phyloP scores from a whole-genome alignment of 1,140 invertebrate species.

The Andrena cerasifolii region DNA sequence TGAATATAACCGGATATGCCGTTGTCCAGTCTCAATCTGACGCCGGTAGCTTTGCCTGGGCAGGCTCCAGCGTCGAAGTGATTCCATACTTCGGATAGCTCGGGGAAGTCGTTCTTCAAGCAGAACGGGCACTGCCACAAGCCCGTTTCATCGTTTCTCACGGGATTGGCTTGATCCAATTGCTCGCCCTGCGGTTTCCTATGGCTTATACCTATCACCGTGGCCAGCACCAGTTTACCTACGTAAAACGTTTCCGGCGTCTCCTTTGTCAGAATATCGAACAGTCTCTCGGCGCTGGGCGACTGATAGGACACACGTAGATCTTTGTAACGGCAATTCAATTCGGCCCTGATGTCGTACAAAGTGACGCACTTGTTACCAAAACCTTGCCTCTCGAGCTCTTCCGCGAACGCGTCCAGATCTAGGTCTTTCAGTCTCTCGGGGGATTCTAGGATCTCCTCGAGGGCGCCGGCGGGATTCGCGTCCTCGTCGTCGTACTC shows the following conservation, averaged over 20 bases:
- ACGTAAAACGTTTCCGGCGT: slow-evolving; percentile 97
- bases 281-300: slow-evolving; percentile 92
- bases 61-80: slow-evolving; percentile 98
- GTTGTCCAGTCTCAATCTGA: slow-evolving; percentile 95
- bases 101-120: slow-evolving; percentile 96
- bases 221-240: slow-evolving; percentile 92
- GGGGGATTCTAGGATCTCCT: slow-evolving; percentile 98
- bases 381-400: slow-evolving; percentile 96
- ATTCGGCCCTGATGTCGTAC: slow-evolving; percentile 98
- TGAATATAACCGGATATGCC: slow-evolving; percentile 97
- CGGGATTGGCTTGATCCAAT: slow-evolving; percentile 96
- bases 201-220: slow-evolving; percentile 90
- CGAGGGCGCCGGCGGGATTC: slow-evolving; percentile 97
- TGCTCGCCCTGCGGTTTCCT: slow-evolving; percentile 96
- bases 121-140: slow-evolving; percentile 99
- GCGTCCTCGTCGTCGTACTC: slow-evolving; percentile 98
- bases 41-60: slow-evolving; percentile 96
- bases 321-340: slow-evolving; percentile 98
- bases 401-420: slow-evolving; percentile 99
- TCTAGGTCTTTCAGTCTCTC: slow-evolving; percentile 98
- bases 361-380: slow-evolving; percentile 98
- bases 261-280: slow-evolving; percentile 98
- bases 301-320: slow-evolving; percentile 90
- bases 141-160: slow-evolving; percentile 95
- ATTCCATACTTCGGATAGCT: slow-evolving; percentile 98